Conservation (phyloP, 1,140 invertebrate species). For the Drosophila arawakana region DNA sequence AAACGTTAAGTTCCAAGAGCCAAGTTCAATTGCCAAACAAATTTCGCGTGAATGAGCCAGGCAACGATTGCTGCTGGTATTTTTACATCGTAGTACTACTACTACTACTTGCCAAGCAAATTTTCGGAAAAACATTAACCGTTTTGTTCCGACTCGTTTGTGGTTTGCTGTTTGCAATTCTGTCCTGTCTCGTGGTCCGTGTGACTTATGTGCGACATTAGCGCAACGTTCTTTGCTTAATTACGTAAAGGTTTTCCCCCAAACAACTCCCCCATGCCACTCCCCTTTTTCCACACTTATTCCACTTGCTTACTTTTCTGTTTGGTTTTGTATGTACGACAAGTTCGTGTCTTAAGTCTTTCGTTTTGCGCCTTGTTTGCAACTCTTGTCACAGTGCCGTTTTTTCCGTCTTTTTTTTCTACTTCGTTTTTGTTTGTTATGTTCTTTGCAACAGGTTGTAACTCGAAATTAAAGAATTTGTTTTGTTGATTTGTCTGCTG, state of each 20-base stretch:
- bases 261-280: not conserved
- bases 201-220: constrained; percentile 83
- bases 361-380: constrained; percentile 63
- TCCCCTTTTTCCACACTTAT: not conserved
- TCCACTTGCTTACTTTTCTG: constrained; percentile 3
- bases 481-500: constrained; percentile 61
- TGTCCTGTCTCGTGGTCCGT: constrained; percentile 47
- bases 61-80: constrained; percentile 65
- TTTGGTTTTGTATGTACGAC: constrained; percentile 67
- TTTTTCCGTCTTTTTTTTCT: too few relatives aligned
- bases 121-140: constrained; percentile 75
- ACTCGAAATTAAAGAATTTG: constrained; percentile 74
- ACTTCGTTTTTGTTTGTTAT: constrained; percentile 42
- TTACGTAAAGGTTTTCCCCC: constrained; percentile 76
- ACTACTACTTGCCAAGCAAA: constrained; percentile 62
- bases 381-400: constrained; percentile 48
- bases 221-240: constrained; percentile 81
- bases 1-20: constrained; percentile 76
- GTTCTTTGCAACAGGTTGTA: constrained; percentile 67
- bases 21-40: constrained; percentile 83
- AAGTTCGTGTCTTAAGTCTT: constrained; percentile 79
- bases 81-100: constrained; percentile 41
- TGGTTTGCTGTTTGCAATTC: constrained; percentile 46
- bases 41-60: constrained; percentile 79
- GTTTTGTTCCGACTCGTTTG: constrained; percentile 63